Percentiles rank a stretch among this genome's conserved stretches.
phyloP scores from a whole-genome alignment of 2,888 invertebrate genomes.

The Drosophila paracracens region DNA sequence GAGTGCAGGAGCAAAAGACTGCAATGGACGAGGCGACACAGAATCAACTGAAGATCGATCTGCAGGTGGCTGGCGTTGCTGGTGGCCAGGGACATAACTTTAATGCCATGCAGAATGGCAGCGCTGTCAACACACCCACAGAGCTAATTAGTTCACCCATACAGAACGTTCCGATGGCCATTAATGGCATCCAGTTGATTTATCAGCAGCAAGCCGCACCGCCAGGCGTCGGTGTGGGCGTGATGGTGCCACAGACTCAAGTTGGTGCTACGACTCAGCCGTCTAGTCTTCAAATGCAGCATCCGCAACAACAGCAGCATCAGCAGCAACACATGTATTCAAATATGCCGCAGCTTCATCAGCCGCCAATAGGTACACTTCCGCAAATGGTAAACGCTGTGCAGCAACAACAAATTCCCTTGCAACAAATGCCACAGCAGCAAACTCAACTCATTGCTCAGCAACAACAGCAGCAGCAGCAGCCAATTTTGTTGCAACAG shows the following conservation, averaged over 20 bases:
- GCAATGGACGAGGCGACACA: slow-evolving; percentile 53
- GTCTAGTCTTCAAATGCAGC: slow-evolving; percentile 44
- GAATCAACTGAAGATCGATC: slow-evolving; percentile 69
- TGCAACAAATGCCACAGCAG: slow-evolving; percentile 46
- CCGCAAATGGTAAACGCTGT: slow-evolving; percentile 55
- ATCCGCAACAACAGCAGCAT: slow-evolving; percentile 45
- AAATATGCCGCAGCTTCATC: slow-evolving; percentile 52
- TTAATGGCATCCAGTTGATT: slow-evolving; percentile 73
- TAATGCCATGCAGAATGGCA: slow-evolving; percentile 58
- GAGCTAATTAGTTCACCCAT: slow-evolving; percentile 69
- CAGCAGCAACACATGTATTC: slow-evolving; percentile 50
- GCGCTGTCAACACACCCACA: slow-evolving; percentile 77
- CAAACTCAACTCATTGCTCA: slow-evolving; percentile 41
- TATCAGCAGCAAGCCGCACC: slow-evolving; percentile 60
- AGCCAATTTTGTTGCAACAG: slow-evolving; percentile 57
- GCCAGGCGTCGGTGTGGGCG: slow-evolving; percentile 27
- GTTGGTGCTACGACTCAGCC: slow-evolving; percentile 40
- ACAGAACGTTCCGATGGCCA: slow-evolving; percentile 63
- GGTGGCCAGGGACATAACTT: slow-evolving; percentile 47
- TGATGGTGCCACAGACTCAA: slow-evolving; percentile 53
- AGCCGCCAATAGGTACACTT: slow-evolving; percentile 41
- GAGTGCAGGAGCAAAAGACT: slow-evolving; percentile 75
- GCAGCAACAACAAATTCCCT: slow-evolving; percentile 48
- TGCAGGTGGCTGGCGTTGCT: slow-evolving; percentile 53
- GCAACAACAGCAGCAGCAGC: slow-evolving; percentile 50